These are phyloP conservation scores for Ferrisia virgata DNA, from an alignment of 2,888 invertebrate genomes.

Conservation along the genomic window DNA sequence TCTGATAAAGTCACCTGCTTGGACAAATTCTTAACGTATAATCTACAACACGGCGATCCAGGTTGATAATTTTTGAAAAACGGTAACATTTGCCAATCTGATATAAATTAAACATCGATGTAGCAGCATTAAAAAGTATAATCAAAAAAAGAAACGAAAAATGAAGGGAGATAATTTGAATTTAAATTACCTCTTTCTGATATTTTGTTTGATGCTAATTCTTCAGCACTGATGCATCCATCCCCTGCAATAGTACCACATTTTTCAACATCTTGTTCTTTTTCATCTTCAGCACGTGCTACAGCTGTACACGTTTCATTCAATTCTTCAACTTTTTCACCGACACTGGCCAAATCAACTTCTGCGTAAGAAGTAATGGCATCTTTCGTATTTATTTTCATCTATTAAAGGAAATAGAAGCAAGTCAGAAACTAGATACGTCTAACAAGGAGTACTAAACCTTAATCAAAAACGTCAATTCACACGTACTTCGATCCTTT, in stretches of 20 bases:
- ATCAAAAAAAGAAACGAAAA: not conserved
- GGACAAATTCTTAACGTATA: constrained; percentile 90
- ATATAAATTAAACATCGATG: constrained; percentile 23
- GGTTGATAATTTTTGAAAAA: constrained; percentile 83
- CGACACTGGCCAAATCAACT: not conserved
- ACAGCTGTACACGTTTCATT: constrained; percentile 52
- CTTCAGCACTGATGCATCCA: constrained; percentile 61
- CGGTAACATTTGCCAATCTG: constrained; percentile 68
- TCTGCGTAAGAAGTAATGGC: not conserved
- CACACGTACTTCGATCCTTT: constrained; percentile 57
- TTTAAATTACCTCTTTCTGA: constrained; percentile 58
- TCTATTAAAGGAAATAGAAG: not conserved
- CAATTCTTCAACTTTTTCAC: constrained; percentile 43
- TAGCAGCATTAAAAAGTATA: constrained; percentile 3
- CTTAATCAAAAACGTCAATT: not conserved
- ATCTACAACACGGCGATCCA: constrained; percentile 74
- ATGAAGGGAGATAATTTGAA: too few relatives aligned
- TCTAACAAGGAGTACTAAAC: too few relatives aligned
- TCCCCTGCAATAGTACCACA: constrained; percentile 49
- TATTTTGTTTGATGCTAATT: constrained; percentile 67
- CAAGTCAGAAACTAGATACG: not conserved
- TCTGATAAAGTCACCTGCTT: constrained; percentile 75
- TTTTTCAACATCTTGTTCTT: constrained; percentile 49
- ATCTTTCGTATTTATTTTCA: not conserved
- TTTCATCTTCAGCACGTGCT: constrained; percentile 51